These are phyloP conservation scores for Lordiphosa clarofinis DNA, from an alignment of 1,140 invertebrate genomes.

Conservation along the genomic window DNA sequence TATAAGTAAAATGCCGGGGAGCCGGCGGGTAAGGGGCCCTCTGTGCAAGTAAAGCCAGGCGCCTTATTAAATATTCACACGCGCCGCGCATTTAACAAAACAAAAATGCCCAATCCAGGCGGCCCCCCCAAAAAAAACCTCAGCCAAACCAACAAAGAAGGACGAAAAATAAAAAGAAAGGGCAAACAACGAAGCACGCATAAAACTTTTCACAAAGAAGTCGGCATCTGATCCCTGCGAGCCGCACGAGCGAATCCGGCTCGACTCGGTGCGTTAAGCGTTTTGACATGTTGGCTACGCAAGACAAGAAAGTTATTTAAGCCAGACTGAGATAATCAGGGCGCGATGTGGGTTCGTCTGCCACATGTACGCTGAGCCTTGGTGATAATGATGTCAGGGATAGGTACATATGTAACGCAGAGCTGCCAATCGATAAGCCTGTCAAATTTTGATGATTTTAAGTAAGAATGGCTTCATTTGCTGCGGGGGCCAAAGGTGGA, in stretches of 20 bases:
- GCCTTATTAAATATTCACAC: slow-evolving; percentile 78
- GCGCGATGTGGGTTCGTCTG: slow-evolving; percentile 29
- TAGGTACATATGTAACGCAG: slow-evolving; percentile 31
- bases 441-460: slow-evolving; percentile 20
- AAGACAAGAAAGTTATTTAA: slow-evolving; percentile 69
- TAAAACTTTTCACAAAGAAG: slow-evolving; percentile 74
- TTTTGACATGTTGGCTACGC: slow-evolving; percentile 68
- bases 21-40: slow-evolving; percentile 17
- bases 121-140: slow-evolving; percentile 7
- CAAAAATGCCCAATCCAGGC: slow-evolving; percentile 13
- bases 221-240: slow-evolving; percentile 55
- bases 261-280: slow-evolving; percentile 62
- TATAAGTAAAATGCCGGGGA: slow-evolving; percentile 63
- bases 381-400: slow-evolving; percentile 66
- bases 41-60: slow-evolving; percentile 34
- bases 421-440: slow-evolving; percentile 65
- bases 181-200: slow-evolving; percentile 70
- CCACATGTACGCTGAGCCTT: slow-evolving; percentile 22
- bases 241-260: slow-evolving; percentile 62
- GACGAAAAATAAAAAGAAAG: slow-evolving; percentile 28
- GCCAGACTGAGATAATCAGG: slow-evolving; percentile 55
- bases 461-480: slow-evolving; percentile 10
- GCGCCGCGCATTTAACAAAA: slow-evolving; percentile 77
- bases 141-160: slow-evolving; percentile 18
- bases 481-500: background rate